Conservation (phyloP, 2,888 invertebrate species). For the Scaptomyza tumidula region DNA sequence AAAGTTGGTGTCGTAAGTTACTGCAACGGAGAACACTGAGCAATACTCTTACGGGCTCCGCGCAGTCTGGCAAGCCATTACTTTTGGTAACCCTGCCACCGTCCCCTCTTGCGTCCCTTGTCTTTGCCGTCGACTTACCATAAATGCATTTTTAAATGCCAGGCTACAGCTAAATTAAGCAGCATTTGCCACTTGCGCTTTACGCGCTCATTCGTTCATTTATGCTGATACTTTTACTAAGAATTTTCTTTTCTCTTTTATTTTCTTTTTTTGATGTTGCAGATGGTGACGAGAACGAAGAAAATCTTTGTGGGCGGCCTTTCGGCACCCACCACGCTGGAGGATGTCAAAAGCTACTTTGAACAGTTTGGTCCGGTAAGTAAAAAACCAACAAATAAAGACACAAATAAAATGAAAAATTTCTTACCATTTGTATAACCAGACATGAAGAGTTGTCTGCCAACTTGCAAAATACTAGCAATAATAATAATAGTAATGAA, state of each 20-base stretch:
- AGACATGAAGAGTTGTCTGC: slow-evolving; percentile 36
- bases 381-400: slow-evolving; percentile 61
- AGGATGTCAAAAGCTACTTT: slow-evolving; percentile 99
- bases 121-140: slow-evolving; percentile 24
- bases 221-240: slow-evolving; percentile 31
- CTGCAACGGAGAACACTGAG: slow-evolving; percentile 36
- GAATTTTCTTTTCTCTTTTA: slow-evolving; percentile 18
- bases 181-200: slow-evolving; percentile 46
- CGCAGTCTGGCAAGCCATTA: slow-evolving; percentile 62
- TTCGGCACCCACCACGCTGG: slow-evolving; percentile 99
- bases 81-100: slow-evolving; percentile 40
- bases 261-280: slow-evolving; percentile 80
- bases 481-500: slow-evolving; percentile 67
- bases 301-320: slow-evolving; percentile 99
- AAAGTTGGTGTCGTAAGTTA: slow-evolving; percentile 73
- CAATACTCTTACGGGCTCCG: slow-evolving; percentile 52
- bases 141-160: slow-evolving; percentile 75
- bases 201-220: slow-evolving; percentile 44
- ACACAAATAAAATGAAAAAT: neutral
- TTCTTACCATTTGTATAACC: slow-evolving; percentile 15
- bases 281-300: slow-evolving; percentile 99
- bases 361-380: slow-evolving; percentile 99
- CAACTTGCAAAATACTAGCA: slow-evolving; percentile 36
- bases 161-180: slow-evolving; percentile 57
- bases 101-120: neutral